Base-by-base conservation (phyloP, 2,797 vertebrate species). In the Astyanax mexicanus region DNA sequence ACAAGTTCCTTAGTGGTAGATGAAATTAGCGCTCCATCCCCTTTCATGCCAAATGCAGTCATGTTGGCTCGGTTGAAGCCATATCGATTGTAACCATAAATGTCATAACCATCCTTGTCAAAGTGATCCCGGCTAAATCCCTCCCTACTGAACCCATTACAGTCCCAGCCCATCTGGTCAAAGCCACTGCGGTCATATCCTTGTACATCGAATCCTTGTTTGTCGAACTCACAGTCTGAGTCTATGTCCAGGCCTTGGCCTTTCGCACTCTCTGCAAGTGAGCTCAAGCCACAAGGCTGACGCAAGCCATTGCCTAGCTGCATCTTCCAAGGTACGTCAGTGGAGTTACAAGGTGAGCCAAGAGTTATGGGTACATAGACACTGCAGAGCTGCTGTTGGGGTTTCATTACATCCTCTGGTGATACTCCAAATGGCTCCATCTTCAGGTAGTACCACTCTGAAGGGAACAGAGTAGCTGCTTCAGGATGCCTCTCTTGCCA, bases 331-430 rank as follows among this genome's bases (percentile, higher is more conserved):
- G 66, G 68, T 69, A 42, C 69, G 55, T 17, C 49, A 61, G 86
- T 89, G 25, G 74, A 38, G 52, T 89, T 88, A 65, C 84, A 86
- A 35, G 88, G 88, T 25, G 87, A 79, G 3, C 88, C 88, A 12
- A 89, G 86, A 40, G 87, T 88, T 62, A 87, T 84, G 27, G 87
- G 85, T 29, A 84, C 84, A 62, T 89, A 89, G 0, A 85, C 29
- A 35, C 80, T 65, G 72, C 88, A 89, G 29, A 87, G 79, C 58
- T 86, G 83, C n/a, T 44, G 44, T 49, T 73, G 69, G 1, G 80
- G 83, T 0, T 70, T 79, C 42, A 82, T 52, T 12, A 87, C 77
- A 54, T 85, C 81, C 49, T 83, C 70, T 0, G 83, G 84, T 15
- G 84, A 65, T 47, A 87, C 71, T 8, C 82, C 79, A 35, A 90